Percentiles rank a stretch among this genome's conserved stretches.
These are phyloP conservation scores for Amazona ochrocephala DNA, from an alignment of 2,797 vertebrate species.

Conservation along the genomic window DNA sequence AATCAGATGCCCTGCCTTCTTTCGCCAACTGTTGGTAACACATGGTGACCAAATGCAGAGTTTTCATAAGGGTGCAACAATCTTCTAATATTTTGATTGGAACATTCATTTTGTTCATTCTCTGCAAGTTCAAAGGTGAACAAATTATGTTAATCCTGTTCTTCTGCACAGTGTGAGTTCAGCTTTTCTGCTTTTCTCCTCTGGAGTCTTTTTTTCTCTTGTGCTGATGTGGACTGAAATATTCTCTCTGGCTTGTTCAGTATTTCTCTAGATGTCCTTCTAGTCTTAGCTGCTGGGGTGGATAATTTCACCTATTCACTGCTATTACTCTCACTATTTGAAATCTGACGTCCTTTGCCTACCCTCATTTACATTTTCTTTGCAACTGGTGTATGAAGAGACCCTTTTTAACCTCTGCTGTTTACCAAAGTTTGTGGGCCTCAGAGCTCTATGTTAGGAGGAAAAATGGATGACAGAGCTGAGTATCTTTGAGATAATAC, in stretches of 20 bases:
- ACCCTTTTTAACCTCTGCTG: not conserved
- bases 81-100: constrained; percentile 20
- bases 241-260: constrained; percentile 21
- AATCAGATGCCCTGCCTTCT: constrained; percentile 13
- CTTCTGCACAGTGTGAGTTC: constrained; percentile 13
- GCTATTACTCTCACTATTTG: not conserved
- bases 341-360: not conserved
- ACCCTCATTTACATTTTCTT: not conserved
- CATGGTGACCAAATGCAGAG: not conserved
- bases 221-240: constrained; percentile 19
- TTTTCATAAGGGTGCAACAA: not conserved
- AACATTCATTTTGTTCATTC: constrained; percentile 23
- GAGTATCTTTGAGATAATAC: not conserved
- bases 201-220: not conserved
- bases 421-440: not conserved
- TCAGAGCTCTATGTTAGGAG: not conserved
- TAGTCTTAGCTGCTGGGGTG: not conserved
- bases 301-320: not conserved
- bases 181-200: constrained; percentile 42
- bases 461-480: not conserved
- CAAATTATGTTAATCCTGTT: constrained; percentile 44
- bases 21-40: constrained; percentile 24
- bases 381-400: not conserved
- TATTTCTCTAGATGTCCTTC: constrained; percentile 19
- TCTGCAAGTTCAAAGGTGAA: constrained; percentile 22